phyloP scores from a whole-genome alignment of 1,140 invertebrate genomes.

The Proctacanthus coquilletti region DNA sequence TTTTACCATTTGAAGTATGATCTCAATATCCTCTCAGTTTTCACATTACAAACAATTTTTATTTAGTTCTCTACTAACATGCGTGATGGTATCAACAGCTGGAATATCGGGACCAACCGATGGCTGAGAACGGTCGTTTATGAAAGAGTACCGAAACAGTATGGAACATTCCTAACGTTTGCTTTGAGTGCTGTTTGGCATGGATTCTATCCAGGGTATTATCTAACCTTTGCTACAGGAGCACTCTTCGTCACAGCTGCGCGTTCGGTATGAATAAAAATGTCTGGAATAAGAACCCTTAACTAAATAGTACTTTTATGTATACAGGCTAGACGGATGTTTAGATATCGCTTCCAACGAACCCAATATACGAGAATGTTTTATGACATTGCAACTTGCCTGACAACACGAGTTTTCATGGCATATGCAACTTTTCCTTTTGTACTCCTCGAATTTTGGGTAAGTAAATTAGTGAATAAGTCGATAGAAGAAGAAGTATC shows the following conservation, averaged over 20 bases:
- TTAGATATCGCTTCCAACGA: conserved; percentile 37
- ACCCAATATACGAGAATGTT: conserved; percentile 38
- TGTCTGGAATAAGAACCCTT: background rate
- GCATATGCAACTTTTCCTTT: conserved; percentile 81
- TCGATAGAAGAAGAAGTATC: too few relatives aligned
- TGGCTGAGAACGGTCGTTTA: conserved; percentile 82
- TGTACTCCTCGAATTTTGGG: conserved; percentile 66
- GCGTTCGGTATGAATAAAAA: conserved; percentile 43
- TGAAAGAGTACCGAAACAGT: conserved; percentile 49
- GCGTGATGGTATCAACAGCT: conserved; percentile 63
- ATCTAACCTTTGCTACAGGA: conserved; percentile 80
- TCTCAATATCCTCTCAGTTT: background rate
- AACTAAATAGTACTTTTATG: conserved; percentile 10
- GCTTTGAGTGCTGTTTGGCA: conserved; percentile 89
- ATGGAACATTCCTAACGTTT: conserved; percentile 61
- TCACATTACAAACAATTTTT: background rate
- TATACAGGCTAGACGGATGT: conserved; percentile 58
- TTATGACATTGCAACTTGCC: conserved; percentile 64
- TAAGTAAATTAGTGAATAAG: conserved; percentile 13
- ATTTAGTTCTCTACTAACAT: conserved; percentile 40
- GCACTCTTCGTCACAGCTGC: conserved; percentile 75
- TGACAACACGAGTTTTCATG: conserved; percentile 64
- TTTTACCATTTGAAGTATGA: conserved; percentile 75
- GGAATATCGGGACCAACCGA: conserved; percentile 84
- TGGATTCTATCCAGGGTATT: conserved; percentile 95